Conservation (phyloP, 2,888 invertebrate genomes). For the Lithodes maja region DNA sequence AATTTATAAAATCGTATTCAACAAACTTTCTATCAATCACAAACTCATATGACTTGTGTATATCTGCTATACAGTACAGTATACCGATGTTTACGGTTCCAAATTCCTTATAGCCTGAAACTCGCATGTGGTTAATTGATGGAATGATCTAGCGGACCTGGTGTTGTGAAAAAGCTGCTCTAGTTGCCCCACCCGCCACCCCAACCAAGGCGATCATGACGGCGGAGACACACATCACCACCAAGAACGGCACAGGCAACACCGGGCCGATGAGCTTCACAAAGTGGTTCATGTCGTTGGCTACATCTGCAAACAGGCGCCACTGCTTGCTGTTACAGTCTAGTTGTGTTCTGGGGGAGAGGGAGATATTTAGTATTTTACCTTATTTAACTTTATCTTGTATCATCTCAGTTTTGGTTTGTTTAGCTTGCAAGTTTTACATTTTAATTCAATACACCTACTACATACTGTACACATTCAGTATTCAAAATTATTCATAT, state of each 20-base stretch:
- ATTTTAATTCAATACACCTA: no score
- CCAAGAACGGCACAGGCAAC: slow-evolving; percentile 78
- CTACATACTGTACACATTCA: no score
- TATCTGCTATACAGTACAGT: no score
- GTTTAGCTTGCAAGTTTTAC: no score
- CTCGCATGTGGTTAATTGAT: no score
- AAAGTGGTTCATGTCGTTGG: slow-evolving; percentile 93
- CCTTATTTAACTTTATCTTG: not conserved
- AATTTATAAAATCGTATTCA: no score
- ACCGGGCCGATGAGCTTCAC: slow-evolving; percentile 89
- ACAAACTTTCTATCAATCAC: no score
- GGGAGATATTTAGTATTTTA: not conserved
- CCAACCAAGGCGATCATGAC: slow-evolving; percentile 90
- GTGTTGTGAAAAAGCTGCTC: slow-evolving; percentile 94
- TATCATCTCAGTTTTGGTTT: no score
- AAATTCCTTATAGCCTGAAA: no score
- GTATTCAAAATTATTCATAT: no score
- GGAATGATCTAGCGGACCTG: slow-evolving; percentile 77
- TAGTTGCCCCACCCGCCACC: slow-evolving; percentile 90
- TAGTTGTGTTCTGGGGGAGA: slow-evolving; percentile 77
- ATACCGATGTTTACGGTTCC: no score
- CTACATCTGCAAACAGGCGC: slow-evolving; percentile 93
- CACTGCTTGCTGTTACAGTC: slow-evolving; percentile 96
- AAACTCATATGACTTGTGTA: no score
- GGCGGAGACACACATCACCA: slow-evolving; percentile 81